Evolutionary conservation across 2,888 invertebrate species (phyloP).

Genomic region (Mesopsocus fuscifrons): DNA sequence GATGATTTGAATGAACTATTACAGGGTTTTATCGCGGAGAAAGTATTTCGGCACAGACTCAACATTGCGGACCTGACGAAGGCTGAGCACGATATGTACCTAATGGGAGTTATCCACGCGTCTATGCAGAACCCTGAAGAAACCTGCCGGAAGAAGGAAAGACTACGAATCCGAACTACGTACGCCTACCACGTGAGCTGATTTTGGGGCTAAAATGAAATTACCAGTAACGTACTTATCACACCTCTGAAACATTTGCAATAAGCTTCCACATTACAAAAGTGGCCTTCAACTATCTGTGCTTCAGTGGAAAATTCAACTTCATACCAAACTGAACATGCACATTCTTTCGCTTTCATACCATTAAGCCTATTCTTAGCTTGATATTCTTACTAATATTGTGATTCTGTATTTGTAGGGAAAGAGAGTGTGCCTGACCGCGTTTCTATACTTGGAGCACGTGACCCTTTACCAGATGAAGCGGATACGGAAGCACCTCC

Average conservation of each 20-base stretch:
- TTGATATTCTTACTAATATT: no score
- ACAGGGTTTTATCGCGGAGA: constrained; percentile 49
- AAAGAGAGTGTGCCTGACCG: constrained; percentile 54
- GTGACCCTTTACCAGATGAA: constrained; percentile 62
- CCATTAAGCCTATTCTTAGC: no score
- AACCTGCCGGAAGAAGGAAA: constrained; percentile 48
- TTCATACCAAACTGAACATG: no score
- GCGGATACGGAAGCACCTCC: constrained; percentile 55
- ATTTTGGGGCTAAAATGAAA: constrained; percentile 31
- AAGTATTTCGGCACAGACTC: constrained; percentile 51
- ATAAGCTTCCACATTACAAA: no score
- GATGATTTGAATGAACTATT: no score
- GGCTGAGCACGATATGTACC: constrained; percentile 66
- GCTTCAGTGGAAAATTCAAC: no score
- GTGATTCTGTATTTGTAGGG: no score
- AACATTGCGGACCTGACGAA: constrained; percentile 64
- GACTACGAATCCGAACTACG: constrained; percentile 49
- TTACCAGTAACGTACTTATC: no score
- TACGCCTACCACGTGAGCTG: constrained; percentile 60
- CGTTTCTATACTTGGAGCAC: constrained; percentile 59
- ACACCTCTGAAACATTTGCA: no score
- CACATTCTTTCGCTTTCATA: no score
- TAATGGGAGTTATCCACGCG: constrained; percentile 72
- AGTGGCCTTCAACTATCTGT: no score
- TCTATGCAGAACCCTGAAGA: constrained; percentile 52